Conservation (phyloP, 2,888 invertebrate species). For the Nomada ruficornis region DNA sequence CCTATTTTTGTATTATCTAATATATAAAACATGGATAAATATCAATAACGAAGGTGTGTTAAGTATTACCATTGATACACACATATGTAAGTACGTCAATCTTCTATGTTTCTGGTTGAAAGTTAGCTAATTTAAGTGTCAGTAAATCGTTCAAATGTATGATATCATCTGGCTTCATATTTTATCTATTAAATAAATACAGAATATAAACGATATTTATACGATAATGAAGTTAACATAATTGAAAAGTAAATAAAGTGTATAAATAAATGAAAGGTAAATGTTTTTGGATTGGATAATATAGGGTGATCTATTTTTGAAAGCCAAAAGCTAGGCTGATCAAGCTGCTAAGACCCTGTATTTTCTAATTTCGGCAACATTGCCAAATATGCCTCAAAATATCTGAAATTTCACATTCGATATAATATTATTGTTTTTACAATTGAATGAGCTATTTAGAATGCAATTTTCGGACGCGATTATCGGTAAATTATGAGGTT, state of each 20-base stretch:
- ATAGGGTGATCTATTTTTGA: slow-evolving; percentile 81
- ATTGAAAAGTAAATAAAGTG: slow-evolving; percentile 31
- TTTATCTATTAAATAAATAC: neutral
- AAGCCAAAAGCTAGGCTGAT: slow-evolving; percentile 77
- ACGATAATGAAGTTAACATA: neutral
- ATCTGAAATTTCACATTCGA: slow-evolving; percentile 31
- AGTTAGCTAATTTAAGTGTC: no score
- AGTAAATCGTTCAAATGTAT: no score
- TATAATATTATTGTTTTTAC: neutral
- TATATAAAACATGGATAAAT: no score
- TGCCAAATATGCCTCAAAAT: slow-evolving; percentile 71
- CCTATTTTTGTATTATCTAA: no score
- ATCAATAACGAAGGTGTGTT: neutral
- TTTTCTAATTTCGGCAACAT: slow-evolving; percentile 75
- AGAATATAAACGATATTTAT: neutral
- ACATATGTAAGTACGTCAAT: neutral
- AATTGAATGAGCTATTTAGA: neutral
- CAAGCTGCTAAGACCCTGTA: slow-evolving; percentile 73
- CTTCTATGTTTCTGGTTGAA: no score
- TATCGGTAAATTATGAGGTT: neutral
- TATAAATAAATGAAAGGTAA: slow-evolving; percentile 63
- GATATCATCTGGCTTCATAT: slow-evolving; percentile 5
- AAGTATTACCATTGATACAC: neutral
- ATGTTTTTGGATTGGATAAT: slow-evolving; percentile 79
- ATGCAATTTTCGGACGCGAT: neutral